Base-by-base conservation (phyloP, 2,888 invertebrate species). In the Rhyacophila evoluta region DNA sequence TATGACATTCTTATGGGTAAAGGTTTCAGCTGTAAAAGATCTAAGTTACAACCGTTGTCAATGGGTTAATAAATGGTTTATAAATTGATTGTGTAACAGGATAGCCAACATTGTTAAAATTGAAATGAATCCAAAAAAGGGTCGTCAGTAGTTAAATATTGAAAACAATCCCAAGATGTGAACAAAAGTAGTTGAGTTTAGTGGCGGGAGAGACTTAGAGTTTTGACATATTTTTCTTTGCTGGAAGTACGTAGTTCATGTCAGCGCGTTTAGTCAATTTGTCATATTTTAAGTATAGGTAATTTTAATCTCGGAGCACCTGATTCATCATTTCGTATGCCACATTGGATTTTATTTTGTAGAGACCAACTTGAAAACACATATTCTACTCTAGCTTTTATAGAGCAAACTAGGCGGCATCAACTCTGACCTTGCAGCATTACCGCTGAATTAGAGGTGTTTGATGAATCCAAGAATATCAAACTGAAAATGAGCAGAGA, bases 161-260 rank as follows among this genome's bases (percentile, higher is more conserved):
- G 74, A 41, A 74, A 75, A 68, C 67, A 79, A 68, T 72, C 68
- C 68, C 72, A 78, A 74, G 77, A 82, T 79, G 76, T 80, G 78
- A 82, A 78, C 72, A 78, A 55, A 33, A 79, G 79, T 81, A 88
- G 89, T 90, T 89, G 90, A 89, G 90, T 90, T 90, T 89, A 90
- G 89, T 89, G 88, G 89, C 89, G 89, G 87, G 89, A 88, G 87
- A 89, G 88, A 88, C 85, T 89, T 90, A 89, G 90, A 89, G 90
- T 90, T 90, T 90, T 90, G 90, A 90, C 90, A 89, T 89, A 88
- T 89, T 90, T 90, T 90, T 90, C 89, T 89, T 89, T 89, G 89
- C 89, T 89, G 89, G 89, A 89, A 89, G 89, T 89, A 89, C 89
- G 90, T 89, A 87, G 89, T 89, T 90, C 89, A 89, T 89, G 89